A percentile compares a stretch with the other conserved stretches of the same genome.
These are phyloP conservation scores for Icerya purchasi DNA, from an alignment of 2,888 invertebrate species.

Conservation along the genomic window DNA sequence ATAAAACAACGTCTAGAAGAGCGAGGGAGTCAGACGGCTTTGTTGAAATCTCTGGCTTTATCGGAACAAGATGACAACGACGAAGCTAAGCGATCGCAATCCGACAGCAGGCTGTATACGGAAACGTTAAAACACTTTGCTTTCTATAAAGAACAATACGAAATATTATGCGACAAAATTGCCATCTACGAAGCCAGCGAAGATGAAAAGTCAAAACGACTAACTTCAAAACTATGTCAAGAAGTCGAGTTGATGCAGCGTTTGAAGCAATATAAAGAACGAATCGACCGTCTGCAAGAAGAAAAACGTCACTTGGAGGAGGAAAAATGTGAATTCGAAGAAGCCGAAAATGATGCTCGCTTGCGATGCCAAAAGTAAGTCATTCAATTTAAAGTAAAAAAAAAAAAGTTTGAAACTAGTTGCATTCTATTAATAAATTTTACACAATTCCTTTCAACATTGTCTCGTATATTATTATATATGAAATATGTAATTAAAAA, in stretches of 20 bases:
- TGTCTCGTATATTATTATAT: no score
- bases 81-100: background rate
- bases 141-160: constrained; percentile 42
- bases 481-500: no score
- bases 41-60: background rate
- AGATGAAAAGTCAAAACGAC: constrained; percentile 36
- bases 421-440: no score
- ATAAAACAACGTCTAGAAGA: constrained; percentile 39
- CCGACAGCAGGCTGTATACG: background rate
- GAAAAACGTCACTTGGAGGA: constrained; percentile 44
- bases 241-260: constrained; percentile 34
- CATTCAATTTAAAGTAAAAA: no score
- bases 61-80: background rate
- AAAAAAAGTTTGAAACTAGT: no score
- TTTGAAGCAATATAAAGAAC: constrained; percentile 27
- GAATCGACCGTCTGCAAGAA: constrained; percentile 35
- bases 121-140: constrained; percentile 28
- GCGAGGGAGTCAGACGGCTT: constrained; percentile 11
- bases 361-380: constrained; percentile 32
- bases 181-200: constrained; percentile 42
- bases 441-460: no score
- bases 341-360: constrained; percentile 51
- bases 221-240: constrained; percentile 38
- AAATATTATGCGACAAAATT: constrained; percentile 40
- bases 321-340: constrained; percentile 50